phyloP scores from a whole-genome alignment of 2,113 vertebrate genomes.

The Egretta garzetta region DNA sequence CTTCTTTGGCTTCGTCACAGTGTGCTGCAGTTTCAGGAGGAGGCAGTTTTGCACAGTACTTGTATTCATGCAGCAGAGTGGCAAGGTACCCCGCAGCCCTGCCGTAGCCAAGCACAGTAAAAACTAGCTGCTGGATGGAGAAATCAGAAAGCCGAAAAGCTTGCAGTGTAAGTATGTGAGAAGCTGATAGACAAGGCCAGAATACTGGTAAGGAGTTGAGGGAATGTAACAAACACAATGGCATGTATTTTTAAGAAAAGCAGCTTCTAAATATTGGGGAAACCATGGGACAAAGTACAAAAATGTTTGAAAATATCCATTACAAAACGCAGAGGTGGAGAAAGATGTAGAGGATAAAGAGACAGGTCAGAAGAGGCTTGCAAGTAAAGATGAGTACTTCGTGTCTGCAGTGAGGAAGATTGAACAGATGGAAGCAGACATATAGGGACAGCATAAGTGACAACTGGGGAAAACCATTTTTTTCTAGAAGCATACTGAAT shows the following conservation, averaged over 20 bases:
- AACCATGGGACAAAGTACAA: not conserved
- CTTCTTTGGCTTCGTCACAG: not conserved
- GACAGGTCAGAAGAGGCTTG: not conserved
- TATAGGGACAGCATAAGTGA: not conserved
- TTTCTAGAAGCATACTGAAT: not conserved
- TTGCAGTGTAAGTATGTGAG: not conserved
- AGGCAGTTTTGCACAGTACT: not conserved
- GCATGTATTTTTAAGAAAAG: not conserved
- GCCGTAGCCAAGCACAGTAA: too few species aligned
- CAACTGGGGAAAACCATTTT: not conserved
- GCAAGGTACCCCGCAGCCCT: not conserved
- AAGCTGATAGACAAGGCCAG: not conserved
- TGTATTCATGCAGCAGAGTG: not conserved
- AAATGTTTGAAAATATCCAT: not conserved
- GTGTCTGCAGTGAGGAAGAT: not conserved
- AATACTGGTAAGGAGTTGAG: not conserved
- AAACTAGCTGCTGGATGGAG: not conserved
- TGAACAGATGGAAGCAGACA: not conserved
- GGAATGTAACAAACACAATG: not conserved
- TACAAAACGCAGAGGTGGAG: not conserved
- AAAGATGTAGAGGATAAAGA: not conserved
- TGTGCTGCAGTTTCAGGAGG: not conserved
- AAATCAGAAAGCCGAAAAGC: not conserved
- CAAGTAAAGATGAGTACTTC: not conserved
- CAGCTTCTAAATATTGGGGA: not conserved